Evolutionary conservation across 2,888 invertebrate genomes (phyloP).

Genomic region (Pycnomerus fuliginosus): DNA sequence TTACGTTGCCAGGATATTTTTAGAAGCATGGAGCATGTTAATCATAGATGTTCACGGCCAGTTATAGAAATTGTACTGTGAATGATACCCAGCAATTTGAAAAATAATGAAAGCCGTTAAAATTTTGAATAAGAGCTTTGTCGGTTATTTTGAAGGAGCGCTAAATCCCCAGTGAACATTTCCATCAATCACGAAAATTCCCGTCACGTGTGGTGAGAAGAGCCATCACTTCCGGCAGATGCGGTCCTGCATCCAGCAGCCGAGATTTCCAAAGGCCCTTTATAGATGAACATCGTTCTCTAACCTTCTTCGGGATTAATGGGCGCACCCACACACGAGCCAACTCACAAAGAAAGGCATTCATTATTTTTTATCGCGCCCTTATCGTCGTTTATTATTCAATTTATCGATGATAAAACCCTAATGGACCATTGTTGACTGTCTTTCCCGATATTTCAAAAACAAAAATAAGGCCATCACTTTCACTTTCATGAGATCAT

Average conservation of each 20-base stretch:
- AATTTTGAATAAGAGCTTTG: too few species aligned
- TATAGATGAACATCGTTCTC: not conserved
- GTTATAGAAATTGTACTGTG: too few species aligned
- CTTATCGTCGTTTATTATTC: slow-evolving; percentile 4
- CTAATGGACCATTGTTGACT: slow-evolving; percentile 1
- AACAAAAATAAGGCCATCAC: slow-evolving; percentile 19
- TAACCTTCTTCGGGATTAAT: slow-evolving; percentile 1
- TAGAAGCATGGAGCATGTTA: too few species aligned
- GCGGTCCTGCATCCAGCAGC: slow-evolving; percentile 5
- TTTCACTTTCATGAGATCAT: slow-evolving; percentile 32
- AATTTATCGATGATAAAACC: slow-evolving; percentile 7
- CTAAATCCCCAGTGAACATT: too few species aligned
- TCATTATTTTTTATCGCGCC: slow-evolving; percentile 7
- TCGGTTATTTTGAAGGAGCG: too few species aligned
- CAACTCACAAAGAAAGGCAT: slow-evolving; percentile 3
- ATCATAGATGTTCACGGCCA: too few species aligned
- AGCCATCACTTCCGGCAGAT: slow-evolving; percentile 22
- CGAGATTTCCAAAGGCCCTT: slow-evolving; percentile 10
- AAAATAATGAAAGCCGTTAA: too few species aligned
- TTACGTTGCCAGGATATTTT: too few species aligned
- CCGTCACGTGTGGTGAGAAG: slow-evolving; percentile 15
- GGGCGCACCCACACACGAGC: not conserved
- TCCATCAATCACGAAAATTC: too few species aligned
- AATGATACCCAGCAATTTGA: too few species aligned
- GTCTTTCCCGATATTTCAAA: slow-evolving; percentile 2